Evolutionary conservation across 2,113 vertebrate genomes (phyloP), one percentile per base, ranked within the genome.

Genomic region (Indri indri): DNA sequence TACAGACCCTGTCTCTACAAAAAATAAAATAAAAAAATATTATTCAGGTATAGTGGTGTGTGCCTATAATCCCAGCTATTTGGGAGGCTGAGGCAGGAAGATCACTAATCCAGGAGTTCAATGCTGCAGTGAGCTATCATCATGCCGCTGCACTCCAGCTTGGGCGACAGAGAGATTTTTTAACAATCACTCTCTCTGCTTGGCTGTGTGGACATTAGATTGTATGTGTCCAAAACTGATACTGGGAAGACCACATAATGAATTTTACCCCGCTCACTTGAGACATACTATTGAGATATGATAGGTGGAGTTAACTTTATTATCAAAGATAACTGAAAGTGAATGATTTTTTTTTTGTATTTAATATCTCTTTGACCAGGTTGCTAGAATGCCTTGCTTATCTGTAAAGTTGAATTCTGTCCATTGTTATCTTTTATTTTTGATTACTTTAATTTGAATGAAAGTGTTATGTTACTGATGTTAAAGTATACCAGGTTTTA

Each of bases 251-350:
- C 10, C 34, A 83, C 7, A 40, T 27, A 47, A 2, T 0, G 22
- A 54, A 94, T 25, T 32, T 80, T 4, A 20, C 8, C 4, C 5
- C 5, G 6, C n/a, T 42, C 23, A 9, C 1, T 12, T 61, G 50
- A 52, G 34, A 2, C 20, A 77, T 77, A 16, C 17, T 23, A 3
- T 7, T 40, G 11, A 88, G 18, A 9, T 27, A 76, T 40, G 18
- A 10, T 40, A 0, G 3, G 37, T 47, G 7, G n/a, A 82, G 4
- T 57, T 57, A 54, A 42, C 0, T 1, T 76, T 8, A 14, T 40
- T 11, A 57, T 47, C 76, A 66, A 47, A 82, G 7, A 25, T 30
- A 6, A 47, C 30, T 45, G 7, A n/a, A 57, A 88, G 3, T 32
- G 34, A 88, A 74, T 82, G 8, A 18, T 54, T 59, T 32, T 17